phyloP scores from a whole-genome alignment of 2,888 invertebrate genomes.

The Drosophila emarginata region DNA sequence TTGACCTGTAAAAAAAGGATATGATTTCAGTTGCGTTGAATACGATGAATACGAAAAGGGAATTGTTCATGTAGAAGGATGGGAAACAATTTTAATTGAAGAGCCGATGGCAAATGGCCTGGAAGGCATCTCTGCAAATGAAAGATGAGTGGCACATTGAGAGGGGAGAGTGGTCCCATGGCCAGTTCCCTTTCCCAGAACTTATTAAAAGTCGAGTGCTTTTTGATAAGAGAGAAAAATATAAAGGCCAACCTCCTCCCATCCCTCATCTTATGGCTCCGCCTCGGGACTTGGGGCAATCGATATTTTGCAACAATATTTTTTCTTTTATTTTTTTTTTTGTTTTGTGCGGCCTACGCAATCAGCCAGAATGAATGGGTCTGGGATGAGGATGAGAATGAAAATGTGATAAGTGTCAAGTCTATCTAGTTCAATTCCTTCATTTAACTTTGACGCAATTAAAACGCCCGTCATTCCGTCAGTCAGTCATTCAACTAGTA shows the following conservation, averaged over 20 bases:
- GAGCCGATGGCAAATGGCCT: slow-evolving; percentile 1
- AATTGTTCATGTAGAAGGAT: slow-evolving; percentile 12
- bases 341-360: slow-evolving; percentile 42
- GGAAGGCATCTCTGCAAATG: slow-evolving; percentile 17
- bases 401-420: slow-evolving; percentile 5
- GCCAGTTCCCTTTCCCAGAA: slow-evolving; percentile 9
- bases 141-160: slow-evolving; percentile 21
- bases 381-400: slow-evolving; percentile 5
- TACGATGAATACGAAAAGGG: not conserved
- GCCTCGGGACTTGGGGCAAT: slow-evolving; percentile 45
- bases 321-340: slow-evolving; percentile 63
- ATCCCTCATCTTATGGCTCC: not conserved
- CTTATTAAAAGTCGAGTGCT: slow-evolving; percentile 64
- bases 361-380: slow-evolving; percentile 24
- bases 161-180: not conserved
- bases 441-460: slow-evolving; percentile 29
- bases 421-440: slow-evolving; percentile 2
- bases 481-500: not conserved
- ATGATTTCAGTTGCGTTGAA: not conserved
- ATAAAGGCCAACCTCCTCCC: not conserved
- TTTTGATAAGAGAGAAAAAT: slow-evolving; percentile 49
- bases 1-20: slow-evolving; percentile 77
- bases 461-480: slow-evolving; percentile 6
- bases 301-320: slow-evolving; percentile 80
- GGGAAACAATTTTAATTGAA: slow-evolving; percentile 21